phyloP scores from a whole-genome alignment of 2,797 vertebrate species.

The Calcarius lapponicus region DNA sequence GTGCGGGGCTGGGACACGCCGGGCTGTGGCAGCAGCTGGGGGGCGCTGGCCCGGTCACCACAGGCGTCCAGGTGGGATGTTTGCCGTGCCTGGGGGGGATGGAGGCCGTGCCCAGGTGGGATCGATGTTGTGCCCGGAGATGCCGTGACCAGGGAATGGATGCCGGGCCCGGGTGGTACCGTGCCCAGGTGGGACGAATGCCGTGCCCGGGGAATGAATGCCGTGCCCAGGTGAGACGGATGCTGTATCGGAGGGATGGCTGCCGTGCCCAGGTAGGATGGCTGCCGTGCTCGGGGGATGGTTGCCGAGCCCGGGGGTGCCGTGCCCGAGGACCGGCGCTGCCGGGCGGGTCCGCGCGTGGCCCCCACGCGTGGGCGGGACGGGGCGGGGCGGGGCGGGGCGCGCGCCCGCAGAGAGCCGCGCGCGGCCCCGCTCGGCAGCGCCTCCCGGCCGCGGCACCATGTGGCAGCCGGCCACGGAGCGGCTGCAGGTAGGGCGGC shows the following conservation, averaged over 20 bases:
- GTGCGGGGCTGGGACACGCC: neutral
- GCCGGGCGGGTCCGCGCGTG: neutral
- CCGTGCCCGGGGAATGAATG: too few species aligned
- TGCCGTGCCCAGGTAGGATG: too few species aligned
- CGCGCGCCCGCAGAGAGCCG: neutral
- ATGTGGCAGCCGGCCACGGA: constrained; percentile 98
- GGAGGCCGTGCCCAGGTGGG: neutral
- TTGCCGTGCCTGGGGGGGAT: neutral
- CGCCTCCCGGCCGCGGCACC: constrained; percentile 64
- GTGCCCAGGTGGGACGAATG: too few species aligned
- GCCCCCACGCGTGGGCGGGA: neutral
- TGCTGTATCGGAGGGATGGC: too few species aligned
- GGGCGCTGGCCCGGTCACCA: neutral
- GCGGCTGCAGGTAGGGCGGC: constrained; percentile 89
- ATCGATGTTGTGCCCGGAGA: too few species aligned
- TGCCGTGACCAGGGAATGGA: neutral
- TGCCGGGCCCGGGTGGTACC: too few species aligned
- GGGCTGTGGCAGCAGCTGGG: neutral
- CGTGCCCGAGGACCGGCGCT: neutral
- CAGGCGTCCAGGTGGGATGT: neutral
- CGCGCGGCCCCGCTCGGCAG: neutral
- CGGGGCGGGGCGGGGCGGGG: neutral
- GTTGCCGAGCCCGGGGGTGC: neutral
- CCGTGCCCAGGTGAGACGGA: too few species aligned
- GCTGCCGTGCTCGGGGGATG: too few species aligned